A percentile compares a stretch with the other conserved stretches of the same genome.
Evolutionary conservation across 2,113 vertebrate genomes (phyloP).

Genomic region (Recurvirostra avosetta): DNA sequence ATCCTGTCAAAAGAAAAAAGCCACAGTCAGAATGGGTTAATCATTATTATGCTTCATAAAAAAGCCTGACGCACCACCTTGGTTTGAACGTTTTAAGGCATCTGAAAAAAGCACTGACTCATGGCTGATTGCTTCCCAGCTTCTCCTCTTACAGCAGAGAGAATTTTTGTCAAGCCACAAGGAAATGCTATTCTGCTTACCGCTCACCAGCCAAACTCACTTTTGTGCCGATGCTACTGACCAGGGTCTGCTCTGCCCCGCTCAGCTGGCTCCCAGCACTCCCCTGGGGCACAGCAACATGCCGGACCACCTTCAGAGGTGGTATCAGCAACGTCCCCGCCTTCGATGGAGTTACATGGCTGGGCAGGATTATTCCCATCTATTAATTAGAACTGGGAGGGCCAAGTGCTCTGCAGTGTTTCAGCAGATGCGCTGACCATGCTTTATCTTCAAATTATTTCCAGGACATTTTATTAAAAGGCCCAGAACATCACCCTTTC

Average conservation of each 20-base stretch:
- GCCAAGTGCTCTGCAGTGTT: not conserved
- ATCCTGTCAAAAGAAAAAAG: constrained; percentile 35
- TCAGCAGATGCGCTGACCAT: fast-evolving
- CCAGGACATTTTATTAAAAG: not conserved
- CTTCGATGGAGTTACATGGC: fast-evolving
- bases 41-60: fast-evolving
- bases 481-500: not conserved
- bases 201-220: not conserved
- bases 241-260: not conserved
- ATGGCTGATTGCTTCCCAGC: not conserved
- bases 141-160: not conserved
- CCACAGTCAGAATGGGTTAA: not conserved
- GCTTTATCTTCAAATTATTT: not conserved
- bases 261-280: not conserved
- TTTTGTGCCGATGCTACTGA: fast-evolving
- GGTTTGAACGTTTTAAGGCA: not conserved
- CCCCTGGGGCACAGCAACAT: not conserved
- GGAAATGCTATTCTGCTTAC: not conserved
- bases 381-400: not conserved
- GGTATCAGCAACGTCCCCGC: not conserved
- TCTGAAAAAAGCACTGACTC: not conserved
- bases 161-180: not conserved
- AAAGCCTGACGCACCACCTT: not conserved
- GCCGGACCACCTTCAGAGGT: not conserved
- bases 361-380: not conserved